These are phyloP conservation scores for Aurelia sp. DNA, from an alignment of 30 jellyfish, hydroid and myxozoan genomes.

Conservation along the genomic window DNA sequence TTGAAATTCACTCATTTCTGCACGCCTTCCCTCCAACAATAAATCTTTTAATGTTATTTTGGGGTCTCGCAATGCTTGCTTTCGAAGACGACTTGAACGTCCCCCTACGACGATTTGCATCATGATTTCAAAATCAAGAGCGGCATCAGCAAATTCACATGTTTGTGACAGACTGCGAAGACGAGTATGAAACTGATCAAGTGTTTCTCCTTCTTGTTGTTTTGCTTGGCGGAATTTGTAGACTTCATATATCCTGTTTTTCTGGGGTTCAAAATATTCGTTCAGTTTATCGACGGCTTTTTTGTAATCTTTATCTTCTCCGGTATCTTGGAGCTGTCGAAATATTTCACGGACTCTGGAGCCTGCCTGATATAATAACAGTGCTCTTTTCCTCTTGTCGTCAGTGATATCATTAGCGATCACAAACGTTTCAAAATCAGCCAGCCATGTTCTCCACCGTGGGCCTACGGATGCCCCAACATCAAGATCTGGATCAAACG, in stretches of 20 bases:
- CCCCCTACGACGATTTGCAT: not conserved
- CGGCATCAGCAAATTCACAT: not conserved
- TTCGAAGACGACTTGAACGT: not conserved
- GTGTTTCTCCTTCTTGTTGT: not conserved
- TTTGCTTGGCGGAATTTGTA: not conserved
- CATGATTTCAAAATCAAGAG: not conserved
- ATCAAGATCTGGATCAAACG: not conserved
- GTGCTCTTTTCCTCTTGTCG: not conserved
- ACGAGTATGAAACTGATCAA: conserved; percentile 6
- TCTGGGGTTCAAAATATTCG: not conserved
- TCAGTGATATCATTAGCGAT: not conserved
- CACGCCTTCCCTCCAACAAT: conserved; percentile 9
- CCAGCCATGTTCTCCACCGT: not conserved
- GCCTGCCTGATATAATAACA: not conserved
- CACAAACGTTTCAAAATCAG: not conserved
- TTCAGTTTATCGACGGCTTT: not conserved
- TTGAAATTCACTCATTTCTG: conserved; percentile 1
- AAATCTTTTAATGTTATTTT: not conserved
- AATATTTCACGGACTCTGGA: not conserved
- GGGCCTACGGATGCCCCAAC: not conserved
- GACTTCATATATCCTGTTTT: not conserved
- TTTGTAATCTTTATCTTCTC: not conserved
- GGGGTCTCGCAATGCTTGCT: conserved; percentile 8
- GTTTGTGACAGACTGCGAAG: not conserved
- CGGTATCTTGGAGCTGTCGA: not conserved